A percentile compares a stretch with the other conserved stretches of the same genome.
These are phyloP conservation scores for Saccostrea glomerata DNA, from an alignment of 1,140 invertebrate species.

Conservation along the genomic window DNA sequence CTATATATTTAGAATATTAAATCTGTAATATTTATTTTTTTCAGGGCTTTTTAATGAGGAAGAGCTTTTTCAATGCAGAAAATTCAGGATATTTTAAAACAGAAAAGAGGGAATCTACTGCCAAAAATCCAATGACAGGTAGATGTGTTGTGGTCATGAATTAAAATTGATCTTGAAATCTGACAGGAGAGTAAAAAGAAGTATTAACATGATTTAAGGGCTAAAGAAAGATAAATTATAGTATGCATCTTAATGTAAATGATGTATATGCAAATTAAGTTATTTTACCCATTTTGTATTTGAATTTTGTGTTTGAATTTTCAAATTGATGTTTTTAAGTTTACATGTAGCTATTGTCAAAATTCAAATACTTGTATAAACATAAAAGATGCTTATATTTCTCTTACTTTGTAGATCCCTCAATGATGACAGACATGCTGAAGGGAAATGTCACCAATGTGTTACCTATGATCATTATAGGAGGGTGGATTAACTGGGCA, in stretches of 20 bases:
- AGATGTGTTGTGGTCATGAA: background rate
- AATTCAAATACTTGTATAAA: too few species aligned
- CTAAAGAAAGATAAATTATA: too few species aligned
- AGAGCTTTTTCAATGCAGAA: slow-evolving; percentile 97
- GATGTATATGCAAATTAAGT: too few species aligned
- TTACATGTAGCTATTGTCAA: too few species aligned
- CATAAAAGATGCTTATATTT: background rate
- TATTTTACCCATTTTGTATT: too few species aligned
- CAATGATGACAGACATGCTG: slow-evolving; percentile 99
- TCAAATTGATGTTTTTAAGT: too few species aligned
- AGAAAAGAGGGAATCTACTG: slow-evolving; percentile 90
- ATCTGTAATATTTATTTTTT: slow-evolving; percentile 3
- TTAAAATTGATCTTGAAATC: too few species aligned
- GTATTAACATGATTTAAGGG: too few species aligned
- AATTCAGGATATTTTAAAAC: slow-evolving; percentile 87
- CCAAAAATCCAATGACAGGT: slow-evolving; percentile 95
- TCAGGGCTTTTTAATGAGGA: slow-evolving; percentile 89
- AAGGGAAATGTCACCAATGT: slow-evolving; percentile 99
- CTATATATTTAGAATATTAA: background rate
- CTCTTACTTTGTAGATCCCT: slow-evolving; percentile 85
- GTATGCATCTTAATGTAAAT: too few species aligned
- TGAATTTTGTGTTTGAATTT: too few species aligned
- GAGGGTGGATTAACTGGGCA: slow-evolving; percentile 99
- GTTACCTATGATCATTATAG: slow-evolving; percentile 97
- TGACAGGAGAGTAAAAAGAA: too few species aligned